These are phyloP conservation scores for Heliconius ismenius DNA, from an alignment of 2,888 invertebrate species.

Conservation along the genomic window DNA sequence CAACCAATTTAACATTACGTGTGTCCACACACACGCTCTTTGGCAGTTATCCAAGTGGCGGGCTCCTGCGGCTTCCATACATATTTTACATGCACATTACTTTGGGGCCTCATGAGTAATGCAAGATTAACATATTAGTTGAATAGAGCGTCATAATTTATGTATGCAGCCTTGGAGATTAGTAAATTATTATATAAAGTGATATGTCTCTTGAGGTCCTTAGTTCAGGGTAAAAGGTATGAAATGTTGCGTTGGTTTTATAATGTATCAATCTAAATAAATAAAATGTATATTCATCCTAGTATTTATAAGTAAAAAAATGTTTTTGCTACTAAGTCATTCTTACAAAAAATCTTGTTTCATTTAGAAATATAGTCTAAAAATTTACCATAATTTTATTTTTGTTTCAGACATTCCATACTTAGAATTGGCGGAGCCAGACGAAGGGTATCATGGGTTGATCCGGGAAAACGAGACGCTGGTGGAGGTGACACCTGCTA, in stretches of 20 bases:
- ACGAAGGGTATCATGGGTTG: constrained; percentile 95
- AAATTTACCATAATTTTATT: not conserved
- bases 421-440: constrained; percentile 89
- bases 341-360: not conserved
- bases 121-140: constrained; percentile 28
- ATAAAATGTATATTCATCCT: not conserved
- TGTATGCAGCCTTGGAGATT: not conserved
- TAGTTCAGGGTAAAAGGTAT: no score
- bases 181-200: not conserved
- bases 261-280: no score
- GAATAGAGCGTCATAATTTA: constrained; percentile 3
- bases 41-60: constrained; percentile 46
- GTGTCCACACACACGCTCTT: no score
- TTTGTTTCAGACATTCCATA: constrained; percentile 83
- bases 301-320: not conserved
- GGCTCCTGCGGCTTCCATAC: constrained; percentile 43
- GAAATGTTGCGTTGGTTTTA: no score
- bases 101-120: constrained; percentile 24
- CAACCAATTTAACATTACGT: constrained; percentile 24
- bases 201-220: not conserved
- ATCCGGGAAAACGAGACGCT: constrained; percentile 95
- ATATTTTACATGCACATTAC: constrained; percentile 44
- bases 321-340: not conserved
- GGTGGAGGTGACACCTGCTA: constrained; percentile 95
- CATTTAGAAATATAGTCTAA: not conserved